Base-by-base conservation (phyloP, 2,113 vertebrate species). In the Damaliscus lunatus region DNA sequence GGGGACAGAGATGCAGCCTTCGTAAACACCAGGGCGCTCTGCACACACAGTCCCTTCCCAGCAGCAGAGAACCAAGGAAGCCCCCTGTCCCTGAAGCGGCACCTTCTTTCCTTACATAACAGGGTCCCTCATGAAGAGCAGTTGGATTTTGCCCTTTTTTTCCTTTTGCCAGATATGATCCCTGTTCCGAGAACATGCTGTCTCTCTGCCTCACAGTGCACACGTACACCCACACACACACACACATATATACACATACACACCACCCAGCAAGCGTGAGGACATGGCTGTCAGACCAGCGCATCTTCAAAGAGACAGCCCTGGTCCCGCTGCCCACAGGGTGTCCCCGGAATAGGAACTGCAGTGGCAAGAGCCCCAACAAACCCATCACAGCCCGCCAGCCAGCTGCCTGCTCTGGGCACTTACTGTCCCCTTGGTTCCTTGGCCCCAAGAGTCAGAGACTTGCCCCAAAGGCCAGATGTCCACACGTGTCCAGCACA, bases 241-340 rank as follows among this genome's bases (percentile, higher is more conserved):
- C 88, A n/a, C 88, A 43, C 16, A 19, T 1, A 3, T 27, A 36
- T 15, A 27, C 25, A n/a, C 33, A 27, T 36, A 46, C 40, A n/a
- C 29, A 19, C 12, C 15, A 0, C 4, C 59, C 71, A 17, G 16
- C 50, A 40, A 27, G 33, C 10, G 0, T 14, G 3, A 6, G 19
- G 46, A 17, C 3, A 1, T 0, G 14, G 67, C 94, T 48, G 48
- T 33, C 94, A 40, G 60, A 14, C 48, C 33, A 1, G 33, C 1
- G 10, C 5, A 4, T 12, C 74, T 29, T 43, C 21, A 0, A 40
- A 33, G 55, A 90, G 52, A 13, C 1, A 2, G 6, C 29, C 40
- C 48, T 14, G 3, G 0, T 36, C 33, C 23, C 0, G 0, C 48
- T 29, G 36, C 93, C 52, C 3, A 27, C 6, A 7, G 50, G 16